Base-by-base conservation (phyloP, 2,113 vertebrate genomes). In the Ellobius talpinus region DNA sequence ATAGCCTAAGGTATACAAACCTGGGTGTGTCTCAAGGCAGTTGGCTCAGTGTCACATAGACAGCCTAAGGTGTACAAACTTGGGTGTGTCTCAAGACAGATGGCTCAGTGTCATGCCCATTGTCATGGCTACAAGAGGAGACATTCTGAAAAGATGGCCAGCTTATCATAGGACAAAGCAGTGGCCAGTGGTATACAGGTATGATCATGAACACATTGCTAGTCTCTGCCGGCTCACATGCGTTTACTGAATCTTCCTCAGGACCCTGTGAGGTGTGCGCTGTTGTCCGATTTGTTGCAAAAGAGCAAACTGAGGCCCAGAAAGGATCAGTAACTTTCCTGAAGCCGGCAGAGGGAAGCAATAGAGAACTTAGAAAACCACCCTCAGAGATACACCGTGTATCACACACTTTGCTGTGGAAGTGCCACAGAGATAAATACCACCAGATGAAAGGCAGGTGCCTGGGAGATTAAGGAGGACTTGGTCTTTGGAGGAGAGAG, bases 1-100 rank as follows among this genome's bases (percentile, higher is more conserved):
- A 16, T 58, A 6, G 26, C 2, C 23, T 66, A 8, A 1, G 14
- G 31, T 33, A 0, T 1, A 19, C 31, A 39, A 14, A 9, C 14
- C 33, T 19, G 8, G 0, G 1, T 42, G 1, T 58, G 6, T 12
- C 6, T 16, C 8, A 16, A 72, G 68, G 33, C 4, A 21, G 10
- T 52, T 10, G 5, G 4, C 4, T 82, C 42, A 12, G 5, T 29
- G 2, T 21, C 24, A 10, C n/a, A 8, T 2, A 5, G 39, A 16
- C 65, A 6, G 26, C 2, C 23, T 66, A 8, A 1, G 14, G 31
- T 33, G 0, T 1, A 19, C 31, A 39, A 14, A 9, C 14, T 29
- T 19, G 8, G 0, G 1, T 42, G 1, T 58, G 6, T 12, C 6
- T 16, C 8, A 16, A 72, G 68, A 26, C 4, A 21, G 10, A 61